Conservation (phyloP, 2,113 vertebrate species). For the Ceyx cyanopectus region DNA sequence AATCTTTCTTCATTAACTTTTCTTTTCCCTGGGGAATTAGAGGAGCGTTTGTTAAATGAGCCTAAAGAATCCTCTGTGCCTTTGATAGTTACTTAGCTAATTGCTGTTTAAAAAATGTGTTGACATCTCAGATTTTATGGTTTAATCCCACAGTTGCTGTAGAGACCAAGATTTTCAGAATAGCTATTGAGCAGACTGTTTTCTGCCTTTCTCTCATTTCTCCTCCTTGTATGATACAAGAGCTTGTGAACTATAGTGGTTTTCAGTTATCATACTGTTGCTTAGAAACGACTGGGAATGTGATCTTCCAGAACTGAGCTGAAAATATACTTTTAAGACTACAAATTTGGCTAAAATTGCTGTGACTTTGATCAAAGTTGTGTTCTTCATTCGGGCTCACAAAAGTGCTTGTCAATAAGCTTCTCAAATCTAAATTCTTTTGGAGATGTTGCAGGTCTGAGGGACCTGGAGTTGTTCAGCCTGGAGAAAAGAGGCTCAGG, state of each 20-base stretch:
- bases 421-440: neutral
- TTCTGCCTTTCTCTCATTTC: slow-evolving; percentile 25
- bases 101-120: slow-evolving; percentile 72
- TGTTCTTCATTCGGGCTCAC: neutral
- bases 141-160: slow-evolving; percentile 66
- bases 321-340: slow-evolving; percentile 49
- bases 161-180: slow-evolving; percentile 56
- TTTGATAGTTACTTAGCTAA: slow-evolving; percentile 68
- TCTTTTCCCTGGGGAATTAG: slow-evolving; percentile 51
- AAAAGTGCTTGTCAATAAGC: neutral
- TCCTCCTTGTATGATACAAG: slow-evolving; percentile 27
- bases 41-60: slow-evolving; percentile 58
- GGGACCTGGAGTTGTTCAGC: too few species aligned
- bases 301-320: slow-evolving; percentile 38
- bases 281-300: slow-evolving; percentile 49
- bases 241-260: slow-evolving; percentile 53
- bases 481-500: too few species aligned
- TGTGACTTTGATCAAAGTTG: slow-evolving; percentile 14
- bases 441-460: neutral
- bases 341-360: slow-evolving; percentile 19
- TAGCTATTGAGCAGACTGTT: slow-evolving; percentile 56
- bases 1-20: slow-evolving; percentile 59
- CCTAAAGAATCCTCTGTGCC: slow-evolving; percentile 65
- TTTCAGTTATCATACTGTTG: slow-evolving; percentile 55
- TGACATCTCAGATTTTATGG: slow-evolving; percentile 70